Base-by-base conservation (phyloP, 1,140 invertebrate genomes). In the Paralvinella palmiformis region DNA sequence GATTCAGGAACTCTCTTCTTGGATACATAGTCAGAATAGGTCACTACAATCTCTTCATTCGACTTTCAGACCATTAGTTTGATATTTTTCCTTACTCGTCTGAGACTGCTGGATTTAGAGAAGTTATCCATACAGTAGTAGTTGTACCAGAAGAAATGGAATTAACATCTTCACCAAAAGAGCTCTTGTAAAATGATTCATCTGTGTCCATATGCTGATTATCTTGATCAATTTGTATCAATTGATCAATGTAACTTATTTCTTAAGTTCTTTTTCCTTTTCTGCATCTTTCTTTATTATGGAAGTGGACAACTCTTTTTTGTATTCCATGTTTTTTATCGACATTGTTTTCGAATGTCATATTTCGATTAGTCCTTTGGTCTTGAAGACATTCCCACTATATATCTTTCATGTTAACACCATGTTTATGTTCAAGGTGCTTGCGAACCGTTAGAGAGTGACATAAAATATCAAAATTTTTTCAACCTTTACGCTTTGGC, bases 181-280 rank as follows among this genome's bases (percentile, higher is more conserved):
- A 52, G n/a, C 48, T 5, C 48, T 15, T 29, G n/a, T 22, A 52
- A 52, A 52, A 52, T 52, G 48, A 2, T 52, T 52, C 3, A 15
- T 50, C 45, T 50, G 48, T 52, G 48, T 52, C 45, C 4, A 5
- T 50, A 50, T 50, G 15, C 45, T 50, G 45, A 50, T 50, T 15
- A 50, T 20, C 48, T 27, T 52, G 2, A 5, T 5, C 10, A 5
- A 29, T 27, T 52, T 52, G 48, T 29, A 27, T n/a, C 24, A 22
- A 27, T 22, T 5, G 22, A 6, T 52, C 48, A 52, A 52, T 3
- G 17, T 29, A 52, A 52, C 17, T 13, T 13, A 41, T 41, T 10
- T 41, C 10, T n/a, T 41, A 10, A 10, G 3, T 52, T 52, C n/a
- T n/a, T 20, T 52, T 20, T 52, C 17, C 48, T 52, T 52, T 52